Conservation (phyloP, 2,888 invertebrate genomes). For the Xylocampa areola region DNA sequence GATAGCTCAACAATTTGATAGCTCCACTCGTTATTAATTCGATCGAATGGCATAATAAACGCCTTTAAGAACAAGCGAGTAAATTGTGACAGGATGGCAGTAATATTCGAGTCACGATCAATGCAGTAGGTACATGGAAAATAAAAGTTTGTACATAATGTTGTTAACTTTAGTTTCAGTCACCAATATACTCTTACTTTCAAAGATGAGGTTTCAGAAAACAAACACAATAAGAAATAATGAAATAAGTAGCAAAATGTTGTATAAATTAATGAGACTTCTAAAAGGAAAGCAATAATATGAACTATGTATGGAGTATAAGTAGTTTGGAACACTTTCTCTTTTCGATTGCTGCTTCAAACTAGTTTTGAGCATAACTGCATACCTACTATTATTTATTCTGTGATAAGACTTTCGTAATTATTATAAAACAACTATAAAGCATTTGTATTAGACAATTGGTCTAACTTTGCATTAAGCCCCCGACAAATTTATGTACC, state of each 20-base stretch:
- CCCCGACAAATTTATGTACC: background rate
- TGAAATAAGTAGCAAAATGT: background rate
- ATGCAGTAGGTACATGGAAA: background rate
- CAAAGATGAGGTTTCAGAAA: too few relatives aligned
- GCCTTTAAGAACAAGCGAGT: background rate
- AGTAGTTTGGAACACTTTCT: conserved; percentile 37
- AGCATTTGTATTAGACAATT: too few relatives aligned
- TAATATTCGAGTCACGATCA: background rate
- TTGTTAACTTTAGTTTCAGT: background rate
- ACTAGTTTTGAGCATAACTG: conserved; percentile 46
- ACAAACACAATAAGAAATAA: too few relatives aligned
- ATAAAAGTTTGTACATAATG: background rate
- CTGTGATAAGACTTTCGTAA: conserved; percentile 18
- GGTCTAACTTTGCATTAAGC: background rate
- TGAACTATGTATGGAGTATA: conserved; percentile 18
- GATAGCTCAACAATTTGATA: conserved; percentile 11
- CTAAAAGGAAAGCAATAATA: conserved; percentile 24
- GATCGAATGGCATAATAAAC: conserved; percentile 16
- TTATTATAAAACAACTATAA: conserved; percentile 16
- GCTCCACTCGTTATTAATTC: conserved; percentile 12
- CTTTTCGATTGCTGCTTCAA: conserved; percentile 28
- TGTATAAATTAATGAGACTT: conserved; percentile 7
- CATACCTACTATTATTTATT: too few relatives aligned
- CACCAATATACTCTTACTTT: background rate
- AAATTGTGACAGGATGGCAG: conserved; percentile 8